Base-by-base conservation (phyloP, 2,888 invertebrate species). In the Brachylomia viminalis region DNA sequence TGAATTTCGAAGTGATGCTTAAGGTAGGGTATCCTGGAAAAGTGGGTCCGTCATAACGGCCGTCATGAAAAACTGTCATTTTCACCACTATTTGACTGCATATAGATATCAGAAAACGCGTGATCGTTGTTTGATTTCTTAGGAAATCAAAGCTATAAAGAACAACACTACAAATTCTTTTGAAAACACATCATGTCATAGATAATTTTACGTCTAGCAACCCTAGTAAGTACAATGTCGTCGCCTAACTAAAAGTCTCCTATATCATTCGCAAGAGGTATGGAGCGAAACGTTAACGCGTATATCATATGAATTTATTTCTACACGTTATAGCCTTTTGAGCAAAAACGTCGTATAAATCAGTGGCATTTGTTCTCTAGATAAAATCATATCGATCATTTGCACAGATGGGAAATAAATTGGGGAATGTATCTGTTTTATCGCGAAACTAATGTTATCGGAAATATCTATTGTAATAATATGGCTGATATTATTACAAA, bases 301-400 rank as follows among this genome's bases (percentile, higher is more conserved):
- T 78, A 78, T 66, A 67, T 78, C 71, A 77, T 86, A 73, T 69
- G 69, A 79, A 84, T 84, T 84, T 84, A 85, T 85, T 59, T 45
- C 70, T 10, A 11, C 74, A 72, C 62, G 85, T 83, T 77, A 77
- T 75, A 72, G 23, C 74, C 69, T 67, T 77, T 75, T 38, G 38
- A 38, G 62, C 65, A 76, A 77, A 76, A 74, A 65, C 15, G 27
- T 13, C 45, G 10, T 3, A 71, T 85, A 85, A 77, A 85, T 83
- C 70, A 79, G 52, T 42, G 67, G n/a, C 54, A 49, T 74, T 74
- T 71, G 65, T 71, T 64, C 54, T 27, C 23, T 45, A 17, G 47
- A 56, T 69, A 56, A 42, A 64, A 61, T 65, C 3, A 23, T 33
- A 84, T 84, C 62, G 42, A 84, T 72, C 62, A 68, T 70, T 71